Percentiles rank a stretch among this genome's conserved stretches.
Evolutionary conservation across 2,888 invertebrate genomes (phyloP).

Genomic region (Pachycephus smyrnensis): DNA sequence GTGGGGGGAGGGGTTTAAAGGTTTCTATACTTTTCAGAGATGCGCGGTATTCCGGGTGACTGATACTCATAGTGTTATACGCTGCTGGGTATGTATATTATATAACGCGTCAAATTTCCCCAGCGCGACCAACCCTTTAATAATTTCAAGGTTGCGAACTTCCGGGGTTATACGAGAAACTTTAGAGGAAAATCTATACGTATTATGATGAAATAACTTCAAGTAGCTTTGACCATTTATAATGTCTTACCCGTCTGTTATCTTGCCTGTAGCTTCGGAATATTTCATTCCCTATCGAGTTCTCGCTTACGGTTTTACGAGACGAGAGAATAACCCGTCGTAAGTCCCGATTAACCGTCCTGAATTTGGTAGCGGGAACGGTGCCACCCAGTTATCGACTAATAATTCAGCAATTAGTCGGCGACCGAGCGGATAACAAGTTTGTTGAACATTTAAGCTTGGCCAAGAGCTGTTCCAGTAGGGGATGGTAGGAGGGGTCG

Average conservation of each 20-base stretch:
- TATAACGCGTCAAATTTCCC: not conserved
- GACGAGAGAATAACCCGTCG: not conserved
- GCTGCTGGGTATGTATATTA: not conserved
- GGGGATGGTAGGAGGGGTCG: not conserved
- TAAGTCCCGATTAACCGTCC: not conserved
- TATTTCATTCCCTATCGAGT: not conserved
- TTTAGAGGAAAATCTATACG: not conserved
- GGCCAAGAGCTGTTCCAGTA: not conserved
- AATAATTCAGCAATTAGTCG: constrained; percentile 44
- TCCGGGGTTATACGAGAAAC: not conserved
- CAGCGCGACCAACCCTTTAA: not conserved
- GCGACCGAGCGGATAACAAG: constrained; percentile 38
- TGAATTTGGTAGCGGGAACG: not conserved
- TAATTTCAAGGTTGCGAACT: not conserved
- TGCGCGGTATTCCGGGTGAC: not conserved
- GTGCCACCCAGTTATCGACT: constrained; percentile 26
- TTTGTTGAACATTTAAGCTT: constrained; percentile 23
- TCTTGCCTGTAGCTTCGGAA: not conserved
- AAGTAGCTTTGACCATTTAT: not conserved
- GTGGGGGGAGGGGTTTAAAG: not conserved
- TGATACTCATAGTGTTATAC: not conserved
- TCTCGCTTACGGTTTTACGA: not conserved
- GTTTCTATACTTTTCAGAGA: not conserved
- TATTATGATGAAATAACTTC: not conserved
- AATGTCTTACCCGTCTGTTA: not conserved